These are phyloP conservation scores for Acanthosepion pharaonis DNA, from an alignment of 2,888 invertebrate species.

Conservation along the genomic window DNA sequence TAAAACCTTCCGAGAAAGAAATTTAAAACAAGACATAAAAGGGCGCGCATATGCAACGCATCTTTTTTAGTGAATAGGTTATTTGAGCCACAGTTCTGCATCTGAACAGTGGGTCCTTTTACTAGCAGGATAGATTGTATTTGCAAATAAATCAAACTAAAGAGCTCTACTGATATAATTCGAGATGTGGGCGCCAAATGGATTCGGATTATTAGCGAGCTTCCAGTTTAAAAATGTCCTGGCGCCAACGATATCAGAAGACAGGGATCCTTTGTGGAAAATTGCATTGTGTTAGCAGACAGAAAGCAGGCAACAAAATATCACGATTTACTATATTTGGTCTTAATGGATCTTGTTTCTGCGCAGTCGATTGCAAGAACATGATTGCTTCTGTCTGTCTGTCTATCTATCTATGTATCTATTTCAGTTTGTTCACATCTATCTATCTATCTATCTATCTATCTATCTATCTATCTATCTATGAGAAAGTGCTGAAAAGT, in stretches of 20 bases:
- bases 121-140: not conserved
- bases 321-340: not conserved
- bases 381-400: not conserved
- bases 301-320: not conserved
- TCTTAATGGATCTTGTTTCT: not conserved
- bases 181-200: not conserved
- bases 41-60: not conserved
- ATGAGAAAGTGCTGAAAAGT: no score
- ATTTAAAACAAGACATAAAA: not conserved
- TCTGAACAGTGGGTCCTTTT: not conserved
- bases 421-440: no score
- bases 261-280: not conserved
- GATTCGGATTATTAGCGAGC: not conserved
- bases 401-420: no score
- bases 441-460: no score
- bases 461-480: no score
- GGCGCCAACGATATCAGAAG: not conserved
- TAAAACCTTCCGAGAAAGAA: not conserved
- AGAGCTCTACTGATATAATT: not conserved
- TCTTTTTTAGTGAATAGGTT: not conserved
- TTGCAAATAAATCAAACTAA: not conserved
- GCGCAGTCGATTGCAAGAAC: not conserved
- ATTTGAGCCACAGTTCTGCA: not conserved
- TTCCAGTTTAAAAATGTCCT: not conserved
- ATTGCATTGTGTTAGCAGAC: not conserved